Conservation (phyloP, 2,797 vertebrate species). For the Calcarius lapponicus region DNA sequence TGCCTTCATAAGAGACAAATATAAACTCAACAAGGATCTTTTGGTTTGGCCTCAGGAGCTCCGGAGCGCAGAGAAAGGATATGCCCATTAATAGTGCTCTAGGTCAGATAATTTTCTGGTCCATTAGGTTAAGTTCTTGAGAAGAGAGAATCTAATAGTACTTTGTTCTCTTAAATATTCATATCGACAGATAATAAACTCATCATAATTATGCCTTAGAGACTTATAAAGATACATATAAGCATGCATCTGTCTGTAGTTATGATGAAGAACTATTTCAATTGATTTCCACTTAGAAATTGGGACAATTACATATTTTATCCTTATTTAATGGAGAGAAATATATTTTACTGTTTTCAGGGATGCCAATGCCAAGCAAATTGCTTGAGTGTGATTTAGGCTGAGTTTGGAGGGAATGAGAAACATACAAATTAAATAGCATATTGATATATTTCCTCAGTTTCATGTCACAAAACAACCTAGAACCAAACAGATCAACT, state of each 20-base stretch:
- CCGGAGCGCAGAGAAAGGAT: not conserved
- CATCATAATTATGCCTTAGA: constrained; percentile 35
- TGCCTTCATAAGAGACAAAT: not conserved
- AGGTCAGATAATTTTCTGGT: constrained; percentile 48
- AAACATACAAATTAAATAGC: not conserved
- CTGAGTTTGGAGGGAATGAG: not conserved
- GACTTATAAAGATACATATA: constrained; percentile 39
- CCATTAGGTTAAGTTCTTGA: constrained; percentile 35
- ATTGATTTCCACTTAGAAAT: constrained; percentile 42
- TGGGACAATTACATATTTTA: not conserved
- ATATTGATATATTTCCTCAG: not conserved
- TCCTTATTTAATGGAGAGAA: not conserved
- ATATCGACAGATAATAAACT: constrained; percentile 58
- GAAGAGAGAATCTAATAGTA: constrained; percentile 22
- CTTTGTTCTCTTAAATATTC: constrained; percentile 58
- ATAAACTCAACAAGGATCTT: not conserved
- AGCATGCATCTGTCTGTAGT: not conserved
- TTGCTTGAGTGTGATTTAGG: not conserved
- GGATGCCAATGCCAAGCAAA: not conserved
- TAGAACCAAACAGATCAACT: not conserved
- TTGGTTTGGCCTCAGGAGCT: not conserved
- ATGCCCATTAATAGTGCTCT: not conserved
- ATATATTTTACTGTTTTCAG: not conserved
- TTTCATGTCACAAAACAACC: not conserved
- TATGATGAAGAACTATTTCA: constrained; percentile 10